Base-by-base conservation (phyloP, 2,797 vertebrate species). In the Channallabes apus region DNA sequence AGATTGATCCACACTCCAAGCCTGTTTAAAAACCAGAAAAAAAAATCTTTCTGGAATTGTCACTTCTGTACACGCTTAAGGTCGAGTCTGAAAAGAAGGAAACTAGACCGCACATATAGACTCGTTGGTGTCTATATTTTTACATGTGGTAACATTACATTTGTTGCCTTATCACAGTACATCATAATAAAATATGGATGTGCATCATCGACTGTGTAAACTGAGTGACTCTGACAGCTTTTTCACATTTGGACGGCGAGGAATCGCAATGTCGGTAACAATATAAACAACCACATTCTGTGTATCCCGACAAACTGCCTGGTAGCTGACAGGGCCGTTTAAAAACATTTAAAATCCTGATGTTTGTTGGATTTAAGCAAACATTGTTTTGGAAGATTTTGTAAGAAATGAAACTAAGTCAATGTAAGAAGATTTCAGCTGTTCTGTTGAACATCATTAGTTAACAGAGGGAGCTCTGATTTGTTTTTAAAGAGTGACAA, bases 231-330 rank as follows among this genome's bases (percentile, higher is more conserved):
- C 4, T 56, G 20, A 59, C 81, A 59, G 81, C 32, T 82, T 67
- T 59, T 72, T 71, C 54, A 69, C 67, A 27, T 82, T 71, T 69
- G 27, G 51, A 11, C 20, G 24, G 61, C 17, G n/a, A 65, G 27
- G 7, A 15, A 35, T 80, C 59, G 15, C 35, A 64, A 46, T 46
- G 35, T 12, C 7, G 9, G 18, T 18, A 82, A 38, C 15, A 71
- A 58, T 27, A 59, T 82, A 69, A 82, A 82, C 80, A 82, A 56
- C 80, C 27, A 11, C 32, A 11, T 59, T 71, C 54, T 56, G 18
- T 71, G 80, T 82, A 24, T 82, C 59, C 59, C 15, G 32, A 71
- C 64, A 54, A 81, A 68, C n/a, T 18, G 41, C 46, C 78, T 20
- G 27, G 3, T 32, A 78, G 22, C 76, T 3, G 12, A 38, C 32